phyloP scores from a whole-genome alignment of 2,113 vertebrate genomes.

The Okapia johnstoni region DNA sequence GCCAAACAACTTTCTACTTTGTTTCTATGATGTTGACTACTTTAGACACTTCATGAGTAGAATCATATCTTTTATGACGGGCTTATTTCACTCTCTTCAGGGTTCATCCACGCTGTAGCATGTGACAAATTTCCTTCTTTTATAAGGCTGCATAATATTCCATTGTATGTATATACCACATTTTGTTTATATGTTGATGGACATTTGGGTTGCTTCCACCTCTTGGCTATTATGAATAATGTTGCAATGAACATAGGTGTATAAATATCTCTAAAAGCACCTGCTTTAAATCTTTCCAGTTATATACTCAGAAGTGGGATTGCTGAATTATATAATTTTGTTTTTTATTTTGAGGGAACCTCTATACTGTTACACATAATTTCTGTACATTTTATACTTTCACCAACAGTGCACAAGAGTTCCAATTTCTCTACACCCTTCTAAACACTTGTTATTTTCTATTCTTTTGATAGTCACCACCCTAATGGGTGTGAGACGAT shows the following conservation, averaged over 20 bases:
- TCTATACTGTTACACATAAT: background rate
- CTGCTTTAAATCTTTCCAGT: background rate
- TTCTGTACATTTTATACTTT: background rate
- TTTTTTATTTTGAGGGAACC: background rate
- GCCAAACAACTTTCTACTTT: background rate
- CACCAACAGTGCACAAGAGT: background rate
- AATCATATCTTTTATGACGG: background rate
- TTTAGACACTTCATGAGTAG: background rate
- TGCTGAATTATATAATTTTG: background rate
- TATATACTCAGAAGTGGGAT: background rate
- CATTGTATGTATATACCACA: background rate
- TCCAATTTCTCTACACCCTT: background rate
- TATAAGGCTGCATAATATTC: background rate
- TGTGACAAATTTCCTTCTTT: background rate
- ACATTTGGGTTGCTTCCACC: background rate
- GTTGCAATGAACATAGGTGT: background rate
- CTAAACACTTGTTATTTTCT: background rate
- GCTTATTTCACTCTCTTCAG: background rate
- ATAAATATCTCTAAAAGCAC: background rate
- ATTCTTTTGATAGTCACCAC: background rate
- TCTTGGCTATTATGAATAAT: background rate
- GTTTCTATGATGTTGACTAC: background rate
- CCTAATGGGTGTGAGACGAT: background rate
- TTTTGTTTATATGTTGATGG: background rate
- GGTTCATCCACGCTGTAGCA: background rate